Conservation (phyloP, 2,113 vertebrate genomes). For the Seriola aureovittata region DNA sequence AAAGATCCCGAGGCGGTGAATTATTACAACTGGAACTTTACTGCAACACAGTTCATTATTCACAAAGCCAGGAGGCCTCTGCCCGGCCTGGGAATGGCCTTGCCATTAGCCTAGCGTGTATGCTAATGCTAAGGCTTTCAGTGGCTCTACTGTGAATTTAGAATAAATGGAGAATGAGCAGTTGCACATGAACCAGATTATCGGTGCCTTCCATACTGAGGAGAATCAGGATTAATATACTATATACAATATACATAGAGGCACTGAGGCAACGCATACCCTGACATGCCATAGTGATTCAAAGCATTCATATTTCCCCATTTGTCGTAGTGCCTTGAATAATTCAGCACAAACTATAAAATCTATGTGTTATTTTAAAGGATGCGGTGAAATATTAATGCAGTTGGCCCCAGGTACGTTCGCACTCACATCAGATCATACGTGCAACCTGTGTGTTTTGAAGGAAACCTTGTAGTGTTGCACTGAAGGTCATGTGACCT, state of each 20-base stretch:
- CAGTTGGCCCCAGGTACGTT: neutral
- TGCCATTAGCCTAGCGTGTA: neutral
- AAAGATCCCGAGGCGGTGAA: constrained; percentile 39
- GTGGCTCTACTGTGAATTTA: neutral
- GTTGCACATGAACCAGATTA: neutral
- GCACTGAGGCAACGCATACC: neutral
- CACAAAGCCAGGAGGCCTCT: constrained; percentile 39
- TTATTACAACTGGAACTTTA: constrained; percentile 68
- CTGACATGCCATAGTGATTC: neutral
- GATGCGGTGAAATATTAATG: constrained; percentile 49
- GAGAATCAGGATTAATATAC: neutral
- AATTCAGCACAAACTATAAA: constrained; percentile 58
- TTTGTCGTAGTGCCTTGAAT: constrained; percentile 53
- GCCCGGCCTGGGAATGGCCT: constrained; percentile 7
- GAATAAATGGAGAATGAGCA: constrained; percentile 1
- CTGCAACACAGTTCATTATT: constrained; percentile 64
- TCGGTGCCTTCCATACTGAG: neutral
- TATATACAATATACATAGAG: neutral
- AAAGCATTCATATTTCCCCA: neutral
- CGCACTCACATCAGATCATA: constrained; percentile 23
- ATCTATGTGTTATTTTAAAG: constrained; percentile 57
- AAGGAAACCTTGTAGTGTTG: neutral
- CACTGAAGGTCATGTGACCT: neutral
- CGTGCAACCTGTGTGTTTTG: neutral
- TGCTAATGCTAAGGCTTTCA: constrained; percentile 29